phyloP scores from a whole-genome alignment of 1,140 invertebrate species.

The Eupeodes corollae region DNA sequence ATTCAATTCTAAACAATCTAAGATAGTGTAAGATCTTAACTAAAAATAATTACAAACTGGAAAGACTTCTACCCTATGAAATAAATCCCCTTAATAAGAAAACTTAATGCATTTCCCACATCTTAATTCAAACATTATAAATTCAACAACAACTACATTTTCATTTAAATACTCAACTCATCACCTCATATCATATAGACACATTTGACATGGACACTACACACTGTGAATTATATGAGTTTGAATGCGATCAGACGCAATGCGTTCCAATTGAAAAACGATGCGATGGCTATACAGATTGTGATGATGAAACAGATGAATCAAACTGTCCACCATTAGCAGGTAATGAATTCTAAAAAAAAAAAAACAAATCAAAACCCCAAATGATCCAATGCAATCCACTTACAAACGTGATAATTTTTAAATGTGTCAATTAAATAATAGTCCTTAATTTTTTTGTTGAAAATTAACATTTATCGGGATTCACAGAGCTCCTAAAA shows the following conservation, averaged over 20 bases:
- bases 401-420: too few species aligned
- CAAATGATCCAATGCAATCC: too few species aligned
- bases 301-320: conserved; percentile 63
- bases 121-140: conserved; percentile 5
- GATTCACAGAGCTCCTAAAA: too few species aligned
- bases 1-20: too few species aligned
- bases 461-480: too few species aligned
- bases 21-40: too few species aligned
- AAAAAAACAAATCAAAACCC: too few species aligned
- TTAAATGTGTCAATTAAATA: too few species aligned
- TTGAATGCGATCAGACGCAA: conserved; percentile 32
- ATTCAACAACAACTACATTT: not conserved
- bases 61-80: too few species aligned
- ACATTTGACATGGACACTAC: not conserved
- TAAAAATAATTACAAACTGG: too few species aligned
- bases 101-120: conserved; percentile 2
- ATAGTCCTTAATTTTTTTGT: too few species aligned
- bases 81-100: too few species aligned
- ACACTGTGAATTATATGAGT: conserved; percentile 25
- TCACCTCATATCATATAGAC: not conserved
- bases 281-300: conserved; percentile 61
- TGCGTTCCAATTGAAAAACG: conserved; percentile 40
- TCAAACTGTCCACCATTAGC: conserved; percentile 39
- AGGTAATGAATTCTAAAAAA: conserved; percentile 15
- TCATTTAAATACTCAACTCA: not conserved